Evolutionary conservation across 2,113 vertebrate genomes (phyloP), one percentile per base, ranked within the genome.

Genomic region (Tapirus terrestris): DNA sequence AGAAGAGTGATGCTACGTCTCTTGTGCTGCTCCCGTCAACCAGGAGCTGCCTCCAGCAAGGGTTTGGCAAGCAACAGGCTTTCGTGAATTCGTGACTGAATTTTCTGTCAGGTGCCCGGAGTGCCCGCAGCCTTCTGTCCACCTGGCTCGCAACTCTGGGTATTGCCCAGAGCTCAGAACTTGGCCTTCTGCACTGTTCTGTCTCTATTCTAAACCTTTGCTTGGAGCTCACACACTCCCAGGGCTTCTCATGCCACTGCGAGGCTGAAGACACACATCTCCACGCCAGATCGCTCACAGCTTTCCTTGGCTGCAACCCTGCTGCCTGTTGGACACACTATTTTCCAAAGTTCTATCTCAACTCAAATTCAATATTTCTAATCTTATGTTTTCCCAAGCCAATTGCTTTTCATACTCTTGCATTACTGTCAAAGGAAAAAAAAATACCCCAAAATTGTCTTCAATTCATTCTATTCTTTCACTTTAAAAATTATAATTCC

Each of bases 111-210:
- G 85, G 92, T 82, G 79, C 79, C 68, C 8, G 7, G 39, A 65
- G 75, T n/a, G 45, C 58, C 93, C 95, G 87, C 58, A 58, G 39
- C 97, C 96, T 97, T 97, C 98, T 97, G 97, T 96, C 91, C 79
- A 95, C 92, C 96, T 95, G 97, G 96, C 96, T 96, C 82, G 75
- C 39, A 53, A 27, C 51, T 86, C 96, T 61, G n/a, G 61, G 61
- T 86, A 65, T 80, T n/a, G 20, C 89, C 73, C 73, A 91, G 48
- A 65, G 72, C 82, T 75, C 45, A 58, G 58, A 89, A 73, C 27
- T 56, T 93, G 95, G 82, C 97, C 25, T 90, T 53, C 43, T 93
- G 53, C 10, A 53, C 20, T 14, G 6, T 83, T 82, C 63, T 77
- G 4, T 87, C 48, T 45, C 73, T 67, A 68, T 39, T 61, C 43